Evolutionary conservation across 1,140 invertebrate species (phyloP).

Genomic region (Hestina assimilis): DNA sequence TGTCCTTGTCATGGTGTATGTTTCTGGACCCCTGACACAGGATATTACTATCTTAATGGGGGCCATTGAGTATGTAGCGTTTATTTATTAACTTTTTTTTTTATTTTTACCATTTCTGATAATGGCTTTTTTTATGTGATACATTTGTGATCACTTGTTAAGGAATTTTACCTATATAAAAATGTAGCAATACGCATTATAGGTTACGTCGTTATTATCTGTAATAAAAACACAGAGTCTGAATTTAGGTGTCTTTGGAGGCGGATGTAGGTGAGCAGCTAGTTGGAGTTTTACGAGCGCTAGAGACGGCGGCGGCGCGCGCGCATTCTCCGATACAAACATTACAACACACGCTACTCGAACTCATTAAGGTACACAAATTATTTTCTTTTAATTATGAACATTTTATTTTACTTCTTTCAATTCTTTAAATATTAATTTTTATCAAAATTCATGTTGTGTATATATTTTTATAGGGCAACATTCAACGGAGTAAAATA

Average conservation of each 20-base stretch:
- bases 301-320: slow-evolving; percentile 49
- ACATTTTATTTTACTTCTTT: too few species aligned
- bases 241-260: slow-evolving; percentile 56
- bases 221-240: slow-evolving; percentile 2
- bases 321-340: slow-evolving; percentile 51
- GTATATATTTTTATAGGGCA: slow-evolving; percentile 82
- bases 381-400: not conserved
- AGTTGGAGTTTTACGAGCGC: slow-evolving; percentile 43
- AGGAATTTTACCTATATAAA: too few species aligned
- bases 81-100: too few species aligned
- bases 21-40: too few species aligned
- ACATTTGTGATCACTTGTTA: too few species aligned
- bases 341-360: slow-evolving; percentile 56
- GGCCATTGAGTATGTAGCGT: too few species aligned
- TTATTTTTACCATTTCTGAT: too few species aligned
- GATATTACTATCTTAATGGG: too few species aligned
- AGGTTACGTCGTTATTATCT: not conserved
- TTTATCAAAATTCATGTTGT: not conserved
- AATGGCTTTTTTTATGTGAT: too few species aligned
- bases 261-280: slow-evolving; percentile 60
- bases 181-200: not conserved
- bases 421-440: too few species aligned
- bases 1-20: too few species aligned
- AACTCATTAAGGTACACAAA: slow-evolving; percentile 52
- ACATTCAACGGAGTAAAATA: slow-evolving; percentile 95